Evolutionary conservation across 2,797 vertebrate species (phyloP), one percentile per base, ranked within the genome.

Genomic region (Clarias platycephalus): DNA sequence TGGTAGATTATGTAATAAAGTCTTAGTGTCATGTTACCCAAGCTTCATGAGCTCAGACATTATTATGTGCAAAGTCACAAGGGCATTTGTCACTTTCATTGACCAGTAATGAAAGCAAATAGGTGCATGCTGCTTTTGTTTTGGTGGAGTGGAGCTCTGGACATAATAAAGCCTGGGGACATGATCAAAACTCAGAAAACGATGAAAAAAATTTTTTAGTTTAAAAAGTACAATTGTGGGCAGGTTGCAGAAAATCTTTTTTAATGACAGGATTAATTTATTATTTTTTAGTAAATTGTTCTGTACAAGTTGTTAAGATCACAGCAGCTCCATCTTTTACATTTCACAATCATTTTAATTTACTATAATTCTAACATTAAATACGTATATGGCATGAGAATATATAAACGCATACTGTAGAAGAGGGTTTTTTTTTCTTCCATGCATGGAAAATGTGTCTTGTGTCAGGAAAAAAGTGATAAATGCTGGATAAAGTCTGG

Each of bases 31-130:
- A 81, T 16, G 75, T 85, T 86, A 86, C 83, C 79, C 72, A 72
- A 55, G 34, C 44, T 60, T 82, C 34, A 87, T 84, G 24, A 85
- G 85, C 78, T 58, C 22, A 74, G 85, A 71, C 55, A 81, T 79
- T 83, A 87, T 87, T 86, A 74, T 74, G 82, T 22, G 72, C 70
- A 60, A 58, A 82, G 63, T 89, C 84, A 86, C 20, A 22, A 53
- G 68, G 84, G 83, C 83, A 84, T 87, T 71, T 57, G 57, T 85
- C 85, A 89, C 72, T 84, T 88, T 63, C 81, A 88, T 82, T 86
- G 63, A 87, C 37, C 68, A 82, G 53, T 75, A 84, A 76, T 82
- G 68, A 79, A 71, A 66, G 22, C 84, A 81, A 77, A 75, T 49
- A 76, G 66, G 76, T 55, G 55, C 31, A 28, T 8, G 22, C 31